Conservation (phyloP, 2,113 vertebrate species). For the Rostratula benghalensis region DNA sequence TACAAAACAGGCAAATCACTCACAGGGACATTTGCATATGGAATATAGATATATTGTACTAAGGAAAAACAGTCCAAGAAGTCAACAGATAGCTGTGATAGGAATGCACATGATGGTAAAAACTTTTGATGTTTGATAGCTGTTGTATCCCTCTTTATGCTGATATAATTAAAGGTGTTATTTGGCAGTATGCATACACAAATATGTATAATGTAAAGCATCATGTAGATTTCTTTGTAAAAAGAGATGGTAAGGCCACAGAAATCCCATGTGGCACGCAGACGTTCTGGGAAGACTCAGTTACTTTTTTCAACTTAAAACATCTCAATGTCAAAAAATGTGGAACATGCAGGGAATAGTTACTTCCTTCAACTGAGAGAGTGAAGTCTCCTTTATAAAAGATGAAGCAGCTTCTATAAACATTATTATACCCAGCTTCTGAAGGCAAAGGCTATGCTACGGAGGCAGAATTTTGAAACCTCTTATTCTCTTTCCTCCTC, state of each 20-base stretch:
- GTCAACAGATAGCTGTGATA: constrained; percentile 54
- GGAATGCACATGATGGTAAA: constrained; percentile 10
- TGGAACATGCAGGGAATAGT: neutral
- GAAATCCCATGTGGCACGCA: neutral
- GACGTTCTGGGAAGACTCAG: neutral
- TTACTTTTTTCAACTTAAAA: neutral
- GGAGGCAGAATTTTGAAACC: neutral
- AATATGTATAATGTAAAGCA: neutral
- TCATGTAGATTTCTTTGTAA: neutral
- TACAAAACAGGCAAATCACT: constrained; percentile 82
- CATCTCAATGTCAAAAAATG: neutral
- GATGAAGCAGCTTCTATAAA: neutral
- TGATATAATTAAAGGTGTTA: constrained; percentile 2
- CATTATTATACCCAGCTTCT: neutral
- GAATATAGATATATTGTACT: constrained; percentile 71
- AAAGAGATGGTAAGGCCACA: neutral
- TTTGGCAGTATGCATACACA: neutral
- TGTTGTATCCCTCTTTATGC: neutral
- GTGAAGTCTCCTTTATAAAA: neutral
- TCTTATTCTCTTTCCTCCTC: neutral
- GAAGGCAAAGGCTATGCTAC: neutral
- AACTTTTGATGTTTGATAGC: constrained; percentile 26
- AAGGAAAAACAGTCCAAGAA: constrained; percentile 37
- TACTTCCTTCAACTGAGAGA: neutral
- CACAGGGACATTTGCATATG: constrained; percentile 78